Conservation (phyloP, 2,113 vertebrate species). For the Lonchura striata region DNA sequence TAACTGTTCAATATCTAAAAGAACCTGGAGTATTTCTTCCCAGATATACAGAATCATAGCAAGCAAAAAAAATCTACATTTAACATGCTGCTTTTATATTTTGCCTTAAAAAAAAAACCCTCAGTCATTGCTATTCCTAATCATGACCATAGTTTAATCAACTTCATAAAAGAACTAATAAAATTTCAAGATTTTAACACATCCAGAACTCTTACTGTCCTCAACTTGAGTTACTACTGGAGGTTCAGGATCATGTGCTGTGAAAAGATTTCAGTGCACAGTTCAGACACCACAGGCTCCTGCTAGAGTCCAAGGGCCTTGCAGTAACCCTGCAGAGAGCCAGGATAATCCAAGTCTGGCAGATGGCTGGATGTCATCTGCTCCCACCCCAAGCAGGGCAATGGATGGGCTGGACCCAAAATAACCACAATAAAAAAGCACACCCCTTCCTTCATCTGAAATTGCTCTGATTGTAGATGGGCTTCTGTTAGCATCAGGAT, state of each 20-base stretch:
- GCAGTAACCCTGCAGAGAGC: not conserved
- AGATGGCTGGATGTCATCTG: not conserved
- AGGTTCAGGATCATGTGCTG: not conserved
- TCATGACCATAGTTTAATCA: not conserved
- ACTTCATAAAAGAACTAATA: not conserved
- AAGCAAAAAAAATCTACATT: not conserved
- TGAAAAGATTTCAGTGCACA: not conserved
- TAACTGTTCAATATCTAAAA: not conserved
- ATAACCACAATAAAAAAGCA: not conserved
- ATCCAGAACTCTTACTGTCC: not conserved
- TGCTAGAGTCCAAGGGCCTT: not conserved
- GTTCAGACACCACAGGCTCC: not conserved
- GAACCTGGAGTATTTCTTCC: not conserved
- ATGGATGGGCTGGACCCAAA: not conserved
- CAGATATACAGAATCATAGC: not conserved
- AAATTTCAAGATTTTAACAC: not conserved
- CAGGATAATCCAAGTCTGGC: not conserved
- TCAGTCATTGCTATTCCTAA: not conserved
- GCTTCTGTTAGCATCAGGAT: not conserved
- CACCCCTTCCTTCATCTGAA: not conserved
- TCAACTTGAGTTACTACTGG: not conserved
- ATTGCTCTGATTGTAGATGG: rapidly evolving
- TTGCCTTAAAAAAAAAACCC: not conserved
- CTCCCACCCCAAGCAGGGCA: not conserved
- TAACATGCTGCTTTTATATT: not conserved